Conservation (phyloP, 2,797 vertebrate genomes). For the Setipinna tenuifilis region DNA sequence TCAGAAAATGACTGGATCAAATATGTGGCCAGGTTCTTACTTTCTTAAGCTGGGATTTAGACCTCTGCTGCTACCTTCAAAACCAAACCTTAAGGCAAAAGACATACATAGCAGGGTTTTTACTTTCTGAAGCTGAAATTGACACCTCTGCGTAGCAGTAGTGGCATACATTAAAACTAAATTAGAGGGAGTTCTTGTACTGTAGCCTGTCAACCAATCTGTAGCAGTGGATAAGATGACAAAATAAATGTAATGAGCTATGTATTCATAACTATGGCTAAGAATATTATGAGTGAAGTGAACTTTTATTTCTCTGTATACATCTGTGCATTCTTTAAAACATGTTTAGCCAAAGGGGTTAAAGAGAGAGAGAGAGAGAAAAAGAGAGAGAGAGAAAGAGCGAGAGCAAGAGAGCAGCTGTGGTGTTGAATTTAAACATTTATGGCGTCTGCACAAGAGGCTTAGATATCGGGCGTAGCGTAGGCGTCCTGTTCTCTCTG, state of each 20-base stretch:
- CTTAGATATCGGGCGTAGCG: neutral
- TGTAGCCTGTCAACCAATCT: neutral
- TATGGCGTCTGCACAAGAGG: neutral
- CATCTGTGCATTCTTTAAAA: neutral
- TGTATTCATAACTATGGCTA: neutral
- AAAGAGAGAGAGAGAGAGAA: neutral
- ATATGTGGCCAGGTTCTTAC: too few species aligned
- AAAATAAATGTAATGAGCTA: neutral
- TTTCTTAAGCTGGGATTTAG: too few species aligned
- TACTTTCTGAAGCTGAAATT: too few species aligned
- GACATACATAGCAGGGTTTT: too few species aligned
- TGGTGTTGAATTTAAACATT: slow-evolving; percentile 16
- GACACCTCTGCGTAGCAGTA: too few species aligned
- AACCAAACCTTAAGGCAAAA: too few species aligned
- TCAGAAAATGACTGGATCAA: too few species aligned
- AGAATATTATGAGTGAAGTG: neutral
- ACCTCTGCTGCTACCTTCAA: too few species aligned
- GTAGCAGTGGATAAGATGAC: neutral
- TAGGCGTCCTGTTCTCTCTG: neutral
- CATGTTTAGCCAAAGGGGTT: slow-evolving; percentile 17
- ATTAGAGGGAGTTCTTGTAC: too few species aligned
- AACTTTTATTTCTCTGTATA: neutral
- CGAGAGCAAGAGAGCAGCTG: neutral
- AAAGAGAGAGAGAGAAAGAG: too few species aligned
- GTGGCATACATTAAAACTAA: too few species aligned